phyloP scores from a whole-genome alignment of 2,113 vertebrate genomes.

The Tenebrosternarchus preto region DNA sequence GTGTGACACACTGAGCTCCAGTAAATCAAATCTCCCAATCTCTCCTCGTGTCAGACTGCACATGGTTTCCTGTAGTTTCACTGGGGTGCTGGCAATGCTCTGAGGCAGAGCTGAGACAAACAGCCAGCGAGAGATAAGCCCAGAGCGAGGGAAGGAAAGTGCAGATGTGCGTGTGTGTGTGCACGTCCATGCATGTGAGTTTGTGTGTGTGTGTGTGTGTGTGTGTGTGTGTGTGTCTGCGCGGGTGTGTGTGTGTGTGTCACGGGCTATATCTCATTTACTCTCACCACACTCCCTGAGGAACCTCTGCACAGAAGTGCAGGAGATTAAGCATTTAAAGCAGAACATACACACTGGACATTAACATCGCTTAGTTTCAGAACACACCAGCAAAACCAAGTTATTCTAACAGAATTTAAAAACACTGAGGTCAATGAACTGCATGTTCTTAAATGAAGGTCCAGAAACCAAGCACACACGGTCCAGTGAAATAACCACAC shows the following conservation, averaged over 20 bases:
- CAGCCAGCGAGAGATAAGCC: slow-evolving; percentile 2
- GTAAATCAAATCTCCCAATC: slow-evolving; percentile 4
- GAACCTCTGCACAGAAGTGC: slow-evolving; percentile 14
- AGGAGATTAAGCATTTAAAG: slow-evolving; percentile 33
- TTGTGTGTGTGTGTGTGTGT: slow-evolving; percentile 18
- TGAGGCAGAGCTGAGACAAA: background rate
- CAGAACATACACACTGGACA: slow-evolving; percentile 1
- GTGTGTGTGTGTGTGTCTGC: background rate
- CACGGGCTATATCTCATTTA: slow-evolving; percentile 37
- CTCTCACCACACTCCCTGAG: slow-evolving; percentile 22
- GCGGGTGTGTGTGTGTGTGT: background rate
- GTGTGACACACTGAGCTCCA: background rate
- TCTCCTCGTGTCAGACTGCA: background rate
- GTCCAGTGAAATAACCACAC: background rate
- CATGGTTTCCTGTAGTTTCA: background rate
- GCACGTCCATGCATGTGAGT: background rate
- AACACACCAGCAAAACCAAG: background rate
- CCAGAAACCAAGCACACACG: slow-evolving; percentile 4
- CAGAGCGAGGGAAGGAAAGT: background rate
- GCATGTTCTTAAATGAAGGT: background rate
- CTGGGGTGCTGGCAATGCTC: too few species aligned
- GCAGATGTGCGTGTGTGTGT: background rate
- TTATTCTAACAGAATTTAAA: slow-evolving; percentile 4
- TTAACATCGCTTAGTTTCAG: background rate
- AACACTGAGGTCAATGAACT: background rate